A percentile compares a stretch with the other conserved stretches of the same genome.
phyloP scores from a whole-genome alignment of 2,888 invertebrate species.

The Pseudoips prasinana region DNA sequence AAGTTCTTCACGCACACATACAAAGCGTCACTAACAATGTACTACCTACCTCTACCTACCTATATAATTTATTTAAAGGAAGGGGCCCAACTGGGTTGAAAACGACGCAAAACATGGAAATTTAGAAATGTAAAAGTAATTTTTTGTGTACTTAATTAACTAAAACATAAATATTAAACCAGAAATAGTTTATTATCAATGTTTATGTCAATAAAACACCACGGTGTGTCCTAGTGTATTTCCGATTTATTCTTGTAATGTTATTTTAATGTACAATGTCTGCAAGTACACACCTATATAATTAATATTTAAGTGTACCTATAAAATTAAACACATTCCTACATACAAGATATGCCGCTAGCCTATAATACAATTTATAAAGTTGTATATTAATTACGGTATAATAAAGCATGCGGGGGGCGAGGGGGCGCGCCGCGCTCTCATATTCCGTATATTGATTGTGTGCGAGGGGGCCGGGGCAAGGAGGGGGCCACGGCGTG shows the following conservation, averaged over 20 bases:
- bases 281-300: constrained; percentile 18
- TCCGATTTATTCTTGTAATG: constrained; percentile 27
- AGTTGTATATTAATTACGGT: constrained; percentile 82
- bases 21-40: constrained; percentile 29
- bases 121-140: constrained; percentile 11
- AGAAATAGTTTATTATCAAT: constrained; percentile 15
- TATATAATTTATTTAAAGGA: constrained; percentile 52
- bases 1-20: constrained; percentile 36
- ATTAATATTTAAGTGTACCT: constrained; percentile 19
- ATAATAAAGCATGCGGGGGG: constrained; percentile 81
- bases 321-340: constrained; percentile 30
- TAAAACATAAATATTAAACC: constrained; percentile 18
- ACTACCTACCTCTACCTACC: constrained; percentile 33
- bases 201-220: constrained; percentile 37
- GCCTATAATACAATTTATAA: constrained; percentile 68
- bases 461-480: constrained; percentile 81
- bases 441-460: constrained; percentile 83
- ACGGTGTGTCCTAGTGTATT: constrained; percentile 32
- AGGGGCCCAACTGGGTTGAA: constrained; percentile 52
- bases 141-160: constrained; percentile 4
- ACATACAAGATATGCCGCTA: constrained; percentile 51
- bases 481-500: constrained; percentile 81
- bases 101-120: constrained; percentile 19
- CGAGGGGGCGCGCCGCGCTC: constrained; percentile 81
- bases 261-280: constrained; percentile 27